These are phyloP conservation scores for Drosophila serrata DNA, from an alignment of 1,140 invertebrate species.

Conservation along the genomic window DNA sequence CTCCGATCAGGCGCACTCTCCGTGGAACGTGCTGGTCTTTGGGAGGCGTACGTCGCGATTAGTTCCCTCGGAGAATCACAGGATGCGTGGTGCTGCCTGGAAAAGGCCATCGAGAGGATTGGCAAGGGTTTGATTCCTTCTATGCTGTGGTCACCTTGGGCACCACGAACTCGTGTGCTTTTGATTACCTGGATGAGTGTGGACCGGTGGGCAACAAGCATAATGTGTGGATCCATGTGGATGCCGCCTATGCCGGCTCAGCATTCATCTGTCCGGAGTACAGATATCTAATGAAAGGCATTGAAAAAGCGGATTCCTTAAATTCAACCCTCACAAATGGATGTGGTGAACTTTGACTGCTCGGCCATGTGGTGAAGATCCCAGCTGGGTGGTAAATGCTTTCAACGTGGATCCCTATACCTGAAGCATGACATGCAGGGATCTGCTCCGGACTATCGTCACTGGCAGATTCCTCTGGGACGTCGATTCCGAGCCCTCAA, in stretches of 20 bases:
- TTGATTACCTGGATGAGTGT: slow-evolving; percentile 95
- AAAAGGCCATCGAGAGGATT: slow-evolving; percentile 93
- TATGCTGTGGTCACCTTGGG: slow-evolving; percentile 95
- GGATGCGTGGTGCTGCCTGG: slow-evolving; percentile 93
- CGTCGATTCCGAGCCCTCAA: neutral
- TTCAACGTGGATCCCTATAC: slow-evolving; percentile 98
- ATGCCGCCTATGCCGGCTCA: slow-evolving; percentile 97
- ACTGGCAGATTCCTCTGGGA: neutral
- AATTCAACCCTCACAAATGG: slow-evolving; percentile 99
- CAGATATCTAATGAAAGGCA: slow-evolving; percentile 94
- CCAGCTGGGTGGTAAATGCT: slow-evolving; percentile 95
- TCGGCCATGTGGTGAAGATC: slow-evolving; percentile 98
- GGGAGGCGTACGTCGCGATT: slow-evolving; percentile 94
- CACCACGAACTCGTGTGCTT: slow-evolving; percentile 96
- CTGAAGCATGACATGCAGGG: slow-evolving; percentile 86
- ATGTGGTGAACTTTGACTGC: slow-evolving; percentile 96
- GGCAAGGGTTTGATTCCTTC: slow-evolving; percentile 94
- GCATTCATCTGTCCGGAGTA: slow-evolving; percentile 98
- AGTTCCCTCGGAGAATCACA: slow-evolving; percentile 92
- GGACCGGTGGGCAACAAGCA: slow-evolving; percentile 92
- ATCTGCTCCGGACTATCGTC: neutral
- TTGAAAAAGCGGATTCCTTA: slow-evolving; percentile 95
- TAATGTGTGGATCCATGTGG: slow-evolving; percentile 95
- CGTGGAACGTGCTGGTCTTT: slow-evolving; percentile 96
- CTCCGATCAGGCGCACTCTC: slow-evolving; percentile 96